Evolutionary conservation across 2,888 invertebrate genomes (phyloP).

Genomic region (Meiosimyza decipiens): DNA sequence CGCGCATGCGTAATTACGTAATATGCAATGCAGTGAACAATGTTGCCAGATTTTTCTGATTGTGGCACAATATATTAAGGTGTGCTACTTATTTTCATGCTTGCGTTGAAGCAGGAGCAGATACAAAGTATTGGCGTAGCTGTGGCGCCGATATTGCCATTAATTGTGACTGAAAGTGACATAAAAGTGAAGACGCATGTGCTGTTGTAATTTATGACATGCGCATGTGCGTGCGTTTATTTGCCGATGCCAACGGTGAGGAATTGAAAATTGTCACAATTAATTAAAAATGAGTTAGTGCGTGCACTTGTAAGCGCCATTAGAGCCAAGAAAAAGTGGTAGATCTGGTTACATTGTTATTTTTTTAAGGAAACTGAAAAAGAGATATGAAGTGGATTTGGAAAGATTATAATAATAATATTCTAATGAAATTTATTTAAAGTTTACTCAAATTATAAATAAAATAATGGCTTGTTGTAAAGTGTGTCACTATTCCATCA

Average conservation of each 20-base stretch:
- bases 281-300: slow-evolving; percentile 16
- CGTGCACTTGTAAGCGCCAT: not conserved
- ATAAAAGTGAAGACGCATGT: slow-evolving; percentile 16
- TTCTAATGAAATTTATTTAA: too few species aligned
- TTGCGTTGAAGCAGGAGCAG: not conserved
- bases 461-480: too few species aligned
- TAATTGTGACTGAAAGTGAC: slow-evolving; percentile 20
- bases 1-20: slow-evolving; percentile 28
- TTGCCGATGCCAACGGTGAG: not conserved
- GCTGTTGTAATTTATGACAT: not conserved
- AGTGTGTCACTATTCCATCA: too few species aligned
- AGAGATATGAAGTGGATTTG: too few species aligned
- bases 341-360: too few species aligned
- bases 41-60: not conserved
- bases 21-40: slow-evolving; percentile 1
- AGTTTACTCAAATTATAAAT: too few species aligned
- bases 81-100: not conserved
- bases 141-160: not conserved
- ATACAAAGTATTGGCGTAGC: too few species aligned
- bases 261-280: slow-evolving; percentile 17
- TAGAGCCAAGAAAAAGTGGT: too few species aligned
- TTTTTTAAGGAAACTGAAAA: too few species aligned
- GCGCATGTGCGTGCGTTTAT: not conserved
- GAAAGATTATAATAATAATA: too few species aligned
- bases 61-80: not conserved